phyloP scores from a whole-genome alignment of 2,113 vertebrate genomes.

The Calidris pugnax region DNA sequence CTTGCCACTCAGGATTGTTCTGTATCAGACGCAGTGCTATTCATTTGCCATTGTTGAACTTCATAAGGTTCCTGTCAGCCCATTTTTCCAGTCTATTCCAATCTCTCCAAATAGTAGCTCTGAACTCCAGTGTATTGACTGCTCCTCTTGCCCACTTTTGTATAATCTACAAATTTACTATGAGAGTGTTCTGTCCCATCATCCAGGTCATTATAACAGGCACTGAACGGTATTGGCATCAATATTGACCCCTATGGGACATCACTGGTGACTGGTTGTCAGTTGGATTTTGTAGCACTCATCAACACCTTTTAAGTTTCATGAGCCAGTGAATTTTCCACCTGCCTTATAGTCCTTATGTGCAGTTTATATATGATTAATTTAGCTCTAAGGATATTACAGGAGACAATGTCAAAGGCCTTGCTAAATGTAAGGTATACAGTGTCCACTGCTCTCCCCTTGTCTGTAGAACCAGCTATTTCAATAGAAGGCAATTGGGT shows the following conservation, averaged over 20 bases:
- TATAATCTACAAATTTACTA: not conserved
- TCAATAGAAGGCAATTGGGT: not conserved
- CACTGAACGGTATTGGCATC: not conserved
- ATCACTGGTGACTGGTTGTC: not conserved
- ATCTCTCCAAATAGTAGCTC: not conserved
- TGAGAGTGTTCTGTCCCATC: not conserved
- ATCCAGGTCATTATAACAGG: not conserved
- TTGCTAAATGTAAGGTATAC: not conserved
- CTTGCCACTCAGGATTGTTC: not conserved
- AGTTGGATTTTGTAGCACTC: not conserved
- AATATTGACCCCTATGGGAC: not conserved
- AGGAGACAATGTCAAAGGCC: not conserved
- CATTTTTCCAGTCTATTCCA: not conserved
- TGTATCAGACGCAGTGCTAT: not conserved
- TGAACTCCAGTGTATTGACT: not conserved
- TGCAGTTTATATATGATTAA: not conserved
- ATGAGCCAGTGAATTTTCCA: not conserved
- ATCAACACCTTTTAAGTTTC: not conserved
- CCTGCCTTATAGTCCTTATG: not conserved
- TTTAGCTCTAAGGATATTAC: not conserved
- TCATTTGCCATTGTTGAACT: not conserved
- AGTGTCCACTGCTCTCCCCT: not conserved
- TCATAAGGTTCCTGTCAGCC: not conserved
- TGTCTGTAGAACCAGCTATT: not conserved
- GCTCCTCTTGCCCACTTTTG: not conserved